Conservation (phyloP, 2,113 vertebrate species). For the Melanocharis versteri region DNA sequence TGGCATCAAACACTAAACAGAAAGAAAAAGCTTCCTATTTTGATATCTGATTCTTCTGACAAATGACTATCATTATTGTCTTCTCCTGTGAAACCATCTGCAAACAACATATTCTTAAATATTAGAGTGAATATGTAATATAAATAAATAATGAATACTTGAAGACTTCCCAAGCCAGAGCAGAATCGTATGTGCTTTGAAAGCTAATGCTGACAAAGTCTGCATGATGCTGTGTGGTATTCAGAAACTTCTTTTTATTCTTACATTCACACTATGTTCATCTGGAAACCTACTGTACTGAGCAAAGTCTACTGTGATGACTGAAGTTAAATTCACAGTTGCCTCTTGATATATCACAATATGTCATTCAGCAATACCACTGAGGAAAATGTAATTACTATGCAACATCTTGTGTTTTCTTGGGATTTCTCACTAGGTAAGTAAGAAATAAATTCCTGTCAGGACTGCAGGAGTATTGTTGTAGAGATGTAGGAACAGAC, state of each 20-base stretch:
- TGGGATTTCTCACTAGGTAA: slow-evolving; percentile 36
- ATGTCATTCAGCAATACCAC: slow-evolving; percentile 33
- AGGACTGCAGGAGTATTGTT: not conserved
- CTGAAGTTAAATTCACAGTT: slow-evolving; percentile 45
- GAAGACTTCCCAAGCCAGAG: not conserved
- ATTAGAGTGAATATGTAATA: not conserved
- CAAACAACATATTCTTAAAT: not conserved
- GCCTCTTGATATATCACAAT: slow-evolving; percentile 41
- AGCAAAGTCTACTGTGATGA: not conserved
- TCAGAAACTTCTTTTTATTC: not conserved
- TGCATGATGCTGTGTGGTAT: not conserved
- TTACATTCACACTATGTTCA: not conserved
- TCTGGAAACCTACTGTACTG: not conserved
- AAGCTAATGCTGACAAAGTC: not conserved
- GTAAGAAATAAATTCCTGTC: slow-evolving; percentile 41
- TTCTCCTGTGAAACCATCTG: not conserved
- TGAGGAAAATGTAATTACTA: slow-evolving; percentile 51
- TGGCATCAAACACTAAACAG: not conserved
- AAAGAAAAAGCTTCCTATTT: not conserved
- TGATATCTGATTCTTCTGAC: not conserved
- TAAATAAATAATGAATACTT: not conserved
- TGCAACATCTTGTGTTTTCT: slow-evolving; percentile 22
- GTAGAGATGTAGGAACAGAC: not conserved
- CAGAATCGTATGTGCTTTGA: not conserved
- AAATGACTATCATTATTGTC: not conserved